Evolutionary conservation across 2,113 vertebrate genomes (phyloP).

Genomic region (Campylomormyrus numenius): DNA sequence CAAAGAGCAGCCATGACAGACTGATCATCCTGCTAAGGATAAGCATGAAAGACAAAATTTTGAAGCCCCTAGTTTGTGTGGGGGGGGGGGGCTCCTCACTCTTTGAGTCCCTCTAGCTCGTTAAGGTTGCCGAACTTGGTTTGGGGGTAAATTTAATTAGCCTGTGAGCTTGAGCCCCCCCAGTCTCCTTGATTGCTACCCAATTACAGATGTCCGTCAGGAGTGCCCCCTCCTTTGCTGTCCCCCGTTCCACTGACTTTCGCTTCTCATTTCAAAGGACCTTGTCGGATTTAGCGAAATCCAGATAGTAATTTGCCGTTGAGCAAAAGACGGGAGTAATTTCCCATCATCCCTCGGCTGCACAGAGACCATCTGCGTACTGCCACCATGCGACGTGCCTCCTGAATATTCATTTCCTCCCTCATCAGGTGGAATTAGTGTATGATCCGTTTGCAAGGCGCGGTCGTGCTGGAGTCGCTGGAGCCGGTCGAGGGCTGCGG

Average conservation of each 20-base stretch:
- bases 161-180: not conserved
- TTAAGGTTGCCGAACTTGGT: not conserved
- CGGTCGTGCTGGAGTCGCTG: not conserved
- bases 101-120: not conserved
- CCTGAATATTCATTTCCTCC: slow-evolving; percentile 25
- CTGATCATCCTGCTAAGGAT: not conserved
- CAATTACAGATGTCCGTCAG: not conserved
- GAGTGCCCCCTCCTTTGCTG: not conserved
- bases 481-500: not conserved
- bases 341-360: slow-evolving; percentile 24
- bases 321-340: not conserved
- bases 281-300: slow-evolving; percentile 14
- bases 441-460: slow-evolving; percentile 17
- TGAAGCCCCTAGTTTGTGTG: not conserved
- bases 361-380: slow-evolving; percentile 28
- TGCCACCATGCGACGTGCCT: not conserved
- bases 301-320: slow-evolving; percentile 14
- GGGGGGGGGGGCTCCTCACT: not conserved
- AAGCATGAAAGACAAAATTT: not conserved
- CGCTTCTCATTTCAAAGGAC: not conserved
- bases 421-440: slow-evolving; percentile 26
- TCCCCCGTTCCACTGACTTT: not conserved
- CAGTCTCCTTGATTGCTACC: not conserved
- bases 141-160: not conserved
- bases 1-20: not conserved